phyloP scores from a whole-genome alignment of 2,888 invertebrate species.

The Rhopalosiphum nymphaeae region DNA sequence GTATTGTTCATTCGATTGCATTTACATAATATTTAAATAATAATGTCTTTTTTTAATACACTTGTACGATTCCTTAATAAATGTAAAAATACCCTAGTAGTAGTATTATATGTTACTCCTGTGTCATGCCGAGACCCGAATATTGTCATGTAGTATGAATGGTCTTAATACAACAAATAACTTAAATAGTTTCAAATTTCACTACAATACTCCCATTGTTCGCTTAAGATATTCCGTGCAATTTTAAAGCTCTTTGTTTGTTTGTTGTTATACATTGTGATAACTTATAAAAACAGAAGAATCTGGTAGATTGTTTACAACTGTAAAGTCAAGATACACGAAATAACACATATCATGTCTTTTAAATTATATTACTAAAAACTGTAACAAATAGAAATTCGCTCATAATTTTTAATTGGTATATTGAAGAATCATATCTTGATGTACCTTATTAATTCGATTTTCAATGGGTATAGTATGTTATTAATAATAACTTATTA shows the following conservation, averaged over 20 bases:
- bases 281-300: neutral
- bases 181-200: neutral
- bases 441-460: neutral
- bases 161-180: neutral
- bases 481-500: too few species aligned
- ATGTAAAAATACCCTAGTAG: neutral
- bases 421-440: neutral
- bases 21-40: neutral
- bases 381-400: neutral
- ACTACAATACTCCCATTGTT: constrained; percentile 6
- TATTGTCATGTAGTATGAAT: neutral
- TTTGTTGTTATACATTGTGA: neutral
- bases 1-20: neutral
- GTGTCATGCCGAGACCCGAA: neutral
- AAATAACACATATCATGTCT: neutral
- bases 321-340: neutral
- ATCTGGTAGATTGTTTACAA: neutral
- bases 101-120: neutral
- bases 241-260: neutral
- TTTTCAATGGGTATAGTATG: neutral
- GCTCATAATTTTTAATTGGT: neutral
- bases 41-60: neutral
- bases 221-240: neutral
- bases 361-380: neutral
- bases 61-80: neutral